Evolutionary conservation across 2,113 vertebrate species (phyloP), one percentile per base, ranked within the genome.

Genomic region (Chlorocebus sabaeus): DNA sequence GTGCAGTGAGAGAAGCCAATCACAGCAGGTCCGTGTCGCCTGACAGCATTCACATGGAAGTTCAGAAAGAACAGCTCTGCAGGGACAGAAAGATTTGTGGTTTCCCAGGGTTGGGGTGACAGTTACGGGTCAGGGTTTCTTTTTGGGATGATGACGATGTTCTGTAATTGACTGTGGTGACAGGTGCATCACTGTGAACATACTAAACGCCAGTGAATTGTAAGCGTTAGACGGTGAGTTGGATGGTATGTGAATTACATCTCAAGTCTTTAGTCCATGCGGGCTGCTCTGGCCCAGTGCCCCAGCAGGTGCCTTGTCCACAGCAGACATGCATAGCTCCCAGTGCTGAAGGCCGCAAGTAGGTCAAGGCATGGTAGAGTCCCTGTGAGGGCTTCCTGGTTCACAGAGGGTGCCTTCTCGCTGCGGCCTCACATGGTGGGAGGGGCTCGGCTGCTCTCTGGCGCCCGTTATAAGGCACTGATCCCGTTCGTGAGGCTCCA

Each of bases 181-280:
- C 1, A 32, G 25, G 3, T 38, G 17, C 67, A 2, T 30, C 52
- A 23, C 64, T 12, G 9, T 7, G 20, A 27, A 25, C 9, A 16
- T 14, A 35, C 14, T 14, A 35, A 35, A 11, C 1, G 43, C 40
- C 9, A 1, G 45, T 8, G 3, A 22, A 18, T 16, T 8, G 11
- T 38, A 9, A 27, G 45, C 32, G 45, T 11, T 38, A 11, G 8
- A 5, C 3, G 6, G 43, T 40, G 57, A 11, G 6, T 1, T 67
- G 10, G 20, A 0, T 52, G 45, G 61, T 12, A 13, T 8, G 30
- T 61, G 52, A 45, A 18, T 25, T 25, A 3, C 23, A 3, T 48
- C 8, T 50, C 40, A 22, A 18, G 52, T 52, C 43, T 43, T 40
- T 40, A 17, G 7, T 76, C 38, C 2, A 0, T 30, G 16, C 9